Base-by-base conservation (phyloP, 1,140 invertebrate genomes). In the Leptoteleia sp. region DNA sequence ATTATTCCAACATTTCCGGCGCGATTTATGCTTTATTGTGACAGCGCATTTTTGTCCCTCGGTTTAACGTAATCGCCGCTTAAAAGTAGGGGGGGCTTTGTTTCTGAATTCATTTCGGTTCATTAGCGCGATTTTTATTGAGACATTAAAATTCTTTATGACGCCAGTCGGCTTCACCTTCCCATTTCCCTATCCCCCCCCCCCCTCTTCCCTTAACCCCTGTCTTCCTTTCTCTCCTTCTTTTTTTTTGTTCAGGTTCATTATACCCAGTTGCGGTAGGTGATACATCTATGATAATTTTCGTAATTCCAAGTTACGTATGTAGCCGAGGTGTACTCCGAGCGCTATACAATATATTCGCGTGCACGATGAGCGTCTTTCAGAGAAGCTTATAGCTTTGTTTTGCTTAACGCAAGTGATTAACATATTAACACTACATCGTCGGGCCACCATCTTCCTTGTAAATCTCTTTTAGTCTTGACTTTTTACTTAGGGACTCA, bases 261-360 rank as follows among this genome's bases (percentile, higher is more conserved):
- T 11, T 35, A 13, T 43, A 37, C 55, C 59, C 50, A 33, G 37
- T 57, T 31, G 45, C 12, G 25, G 13, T 38, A 38, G 48, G 64
- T 70, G 75, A 78, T 79, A 68, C 55, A 73, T 72, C 76, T 68
- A 73, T 73, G 76, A 79, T 79, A 73, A 79, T 79, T 79, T 72
- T 62, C 37, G 47, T 67, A 71, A 71, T 78, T 71, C 29, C 64
- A 45, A 57, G 61, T 75, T 75, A 75, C 61, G 59, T 75, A 65
- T 64, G 71, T 76, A 62, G 40, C 59, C 2, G 7, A 50, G 55
- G 64, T n/a, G 64, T 22, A 6, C 40, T 52, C 29, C 1, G 17
- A n/a, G n/a, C 40, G 52, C 76, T 54, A 70, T 75, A 70, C 59
- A 71, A 67, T 70, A 48, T 80, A 80, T 64, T 80, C 77, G 77